Base-by-base conservation (phyloP, 2,797 vertebrate species). In the Megalops cyprinoides region DNA sequence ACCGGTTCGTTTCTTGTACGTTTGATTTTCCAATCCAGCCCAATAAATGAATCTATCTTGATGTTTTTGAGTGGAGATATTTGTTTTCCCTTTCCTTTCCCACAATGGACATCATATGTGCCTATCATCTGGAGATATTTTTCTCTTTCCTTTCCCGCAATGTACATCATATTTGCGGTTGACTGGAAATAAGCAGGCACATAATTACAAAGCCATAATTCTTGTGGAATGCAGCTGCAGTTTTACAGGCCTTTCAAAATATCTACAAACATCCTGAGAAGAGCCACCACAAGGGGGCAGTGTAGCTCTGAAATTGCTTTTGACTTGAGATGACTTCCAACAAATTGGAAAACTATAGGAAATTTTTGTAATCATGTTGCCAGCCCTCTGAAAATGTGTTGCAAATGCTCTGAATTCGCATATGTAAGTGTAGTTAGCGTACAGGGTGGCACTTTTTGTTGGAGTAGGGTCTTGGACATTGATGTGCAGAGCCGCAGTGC, bases 21-120 rank as follows among this genome's bases (percentile, higher is more conserved):
- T 91, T 91, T 92, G 85, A 90, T 91, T 92, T 87, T 90, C 87
- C 87, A 90, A 82, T 87, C 71, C 79, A 62, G 84, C 82, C 86
- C 89, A 94, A 94, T 94, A 94, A 94, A 94, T 42, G 85, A 88
- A 84, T 8, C 84, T 84, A 89, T 91, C 87, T 87, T 83, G 82
- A 89, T 85, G 85, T 81, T 25, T 80, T 37, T 42, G 82, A 78
- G 25, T 37, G 9, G 81, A 51, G 25, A 23, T 51, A 37, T 78
- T 82, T 82, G 60, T 37, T 39, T 87, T 79, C 48, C 78, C 0
- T 23, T 48, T 28, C n/a, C 34, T 65, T 39, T 62, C 42, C 15
- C 37, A 8, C 10, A 4, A 31, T 73, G 80, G 65, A 78, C 44
- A 5, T 1, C 81, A 74, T 74, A 79, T n/a, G 6, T 71, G 34